phyloP scores from a whole-genome alignment of 2,113 vertebrate species.

The Chionomys nivalis region DNA sequence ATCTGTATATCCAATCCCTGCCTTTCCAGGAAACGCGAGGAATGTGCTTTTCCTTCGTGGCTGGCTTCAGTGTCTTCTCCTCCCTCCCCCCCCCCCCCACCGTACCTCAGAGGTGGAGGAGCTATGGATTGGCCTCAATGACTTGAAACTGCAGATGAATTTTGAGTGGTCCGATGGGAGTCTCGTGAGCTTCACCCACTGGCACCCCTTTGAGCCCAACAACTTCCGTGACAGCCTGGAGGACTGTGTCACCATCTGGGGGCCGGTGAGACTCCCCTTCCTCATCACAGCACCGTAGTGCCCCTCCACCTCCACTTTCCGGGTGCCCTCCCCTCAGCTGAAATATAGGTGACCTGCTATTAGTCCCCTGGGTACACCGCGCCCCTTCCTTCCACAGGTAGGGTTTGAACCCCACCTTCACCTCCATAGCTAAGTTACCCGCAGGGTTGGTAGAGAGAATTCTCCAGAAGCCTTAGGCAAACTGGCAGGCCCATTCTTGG shows the following conservation, averaged over 20 bases:
- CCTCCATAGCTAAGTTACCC: neutral
- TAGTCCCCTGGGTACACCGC: fast-evolving
- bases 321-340: neutral
- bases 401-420: neutral
- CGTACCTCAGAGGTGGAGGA: conserved; percentile 92
- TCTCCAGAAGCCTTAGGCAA: neutral
- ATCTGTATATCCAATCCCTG: neutral
- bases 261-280: conserved; percentile 88
- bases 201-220: conserved; percentile 98
- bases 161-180: conserved; percentile 98
- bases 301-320: neutral
- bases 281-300: neutral
- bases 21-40: neutral
- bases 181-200: conserved; percentile 94
- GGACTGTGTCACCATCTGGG: conserved; percentile 98
- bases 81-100: no score
- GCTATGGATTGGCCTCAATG: conserved; percentile 97
- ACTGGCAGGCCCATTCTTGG: neutral
- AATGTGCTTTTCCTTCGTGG: neutral
- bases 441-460: neutral
- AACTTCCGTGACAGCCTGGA: conserved; percentile 96
- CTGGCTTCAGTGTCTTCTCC: neutral
- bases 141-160: conserved; percentile 96
- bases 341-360: no score
- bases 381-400: neutral